phyloP scores from a whole-genome alignment of 2,797 vertebrate genomes.

The Falco columbarius region DNA sequence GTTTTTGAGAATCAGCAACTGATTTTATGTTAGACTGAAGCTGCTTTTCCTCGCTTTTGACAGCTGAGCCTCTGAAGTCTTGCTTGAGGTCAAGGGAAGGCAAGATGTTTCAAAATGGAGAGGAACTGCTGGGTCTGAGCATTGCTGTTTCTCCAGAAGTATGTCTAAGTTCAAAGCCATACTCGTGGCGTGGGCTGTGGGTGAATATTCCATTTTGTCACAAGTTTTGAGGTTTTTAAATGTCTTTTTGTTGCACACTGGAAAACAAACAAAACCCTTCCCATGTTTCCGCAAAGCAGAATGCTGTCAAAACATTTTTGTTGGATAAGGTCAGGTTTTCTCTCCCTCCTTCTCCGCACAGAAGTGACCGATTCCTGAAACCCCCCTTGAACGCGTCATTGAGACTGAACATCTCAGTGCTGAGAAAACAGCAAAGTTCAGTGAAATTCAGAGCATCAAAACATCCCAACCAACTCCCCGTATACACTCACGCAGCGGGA shows the following conservation, averaged over 20 bases:
- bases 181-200: constrained; percentile 8
- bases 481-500: background rate
- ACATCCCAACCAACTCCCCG: background rate
- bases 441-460: constrained; percentile 44
- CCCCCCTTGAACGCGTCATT: background rate
- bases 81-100: constrained; percentile 49
- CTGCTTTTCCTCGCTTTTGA: background rate
- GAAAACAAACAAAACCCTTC: constrained; percentile 69
- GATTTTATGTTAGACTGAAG: background rate
- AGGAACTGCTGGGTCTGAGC: constrained; percentile 17
- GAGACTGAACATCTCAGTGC: background rate
- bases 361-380: constrained; percentile 42
- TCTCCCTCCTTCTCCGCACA: constrained; percentile 35
- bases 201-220: constrained; percentile 66
- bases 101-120: constrained; percentile 38
- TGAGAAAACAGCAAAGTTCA: constrained; percentile 37
- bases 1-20: background rate
- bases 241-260: constrained; percentile 56
- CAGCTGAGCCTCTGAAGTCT: constrained; percentile 42
- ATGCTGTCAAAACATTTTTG: constrained; percentile 63
- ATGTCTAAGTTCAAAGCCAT: constrained; percentile 54
- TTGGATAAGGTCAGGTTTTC: constrained; percentile 59
- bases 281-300: constrained; percentile 51
- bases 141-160: constrained; percentile 8
- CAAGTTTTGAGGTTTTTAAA: constrained; percentile 65